Conservation (phyloP, 2,888 invertebrate genomes). For the Nymphalis polychloros region DNA sequence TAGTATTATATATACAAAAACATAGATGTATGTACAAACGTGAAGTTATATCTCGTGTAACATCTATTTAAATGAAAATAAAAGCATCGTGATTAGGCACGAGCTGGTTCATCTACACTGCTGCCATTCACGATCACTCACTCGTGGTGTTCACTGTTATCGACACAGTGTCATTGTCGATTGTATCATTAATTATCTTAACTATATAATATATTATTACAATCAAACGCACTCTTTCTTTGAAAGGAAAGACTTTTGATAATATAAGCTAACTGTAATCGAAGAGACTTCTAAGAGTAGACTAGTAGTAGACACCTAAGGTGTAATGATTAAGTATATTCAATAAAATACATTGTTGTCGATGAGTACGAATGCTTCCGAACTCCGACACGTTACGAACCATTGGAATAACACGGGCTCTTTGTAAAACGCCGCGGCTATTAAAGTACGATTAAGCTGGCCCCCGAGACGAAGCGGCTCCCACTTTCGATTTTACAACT, state of each 20-base stretch:
- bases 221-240: too few relatives aligned
- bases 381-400: conserved; percentile 41
- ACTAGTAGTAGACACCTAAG: not conserved
- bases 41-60: not conserved
- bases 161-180: conserved; percentile 22
- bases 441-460: conserved; percentile 73
- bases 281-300: not conserved
- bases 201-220: not conserved
- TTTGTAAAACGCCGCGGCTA: conserved; percentile 73
- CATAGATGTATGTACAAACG: not conserved
- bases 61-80: conserved; percentile 13
- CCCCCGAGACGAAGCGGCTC: conserved; percentile 65
- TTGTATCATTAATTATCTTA: conserved; percentile 1
- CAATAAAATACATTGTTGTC: conserved; percentile 16
- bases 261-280: not conserved
- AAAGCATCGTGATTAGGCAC: conserved; percentile 22
- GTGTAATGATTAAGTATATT: conserved; percentile 1
- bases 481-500: conserved; percentile 77
- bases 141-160: conserved; percentile 30
- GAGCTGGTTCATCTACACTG: conserved; percentile 34
- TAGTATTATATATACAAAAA: not conserved
- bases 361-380: conserved; percentile 38
- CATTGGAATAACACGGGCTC: conserved; percentile 52
- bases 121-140: conserved; percentile 10
- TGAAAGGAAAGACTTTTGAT: not conserved